Percentiles rank a stretch among this genome's conserved stretches.
Evolutionary conservation across 2,113 vertebrate genomes (phyloP).

Genomic region (Hyperoodon ampullatus): DNA sequence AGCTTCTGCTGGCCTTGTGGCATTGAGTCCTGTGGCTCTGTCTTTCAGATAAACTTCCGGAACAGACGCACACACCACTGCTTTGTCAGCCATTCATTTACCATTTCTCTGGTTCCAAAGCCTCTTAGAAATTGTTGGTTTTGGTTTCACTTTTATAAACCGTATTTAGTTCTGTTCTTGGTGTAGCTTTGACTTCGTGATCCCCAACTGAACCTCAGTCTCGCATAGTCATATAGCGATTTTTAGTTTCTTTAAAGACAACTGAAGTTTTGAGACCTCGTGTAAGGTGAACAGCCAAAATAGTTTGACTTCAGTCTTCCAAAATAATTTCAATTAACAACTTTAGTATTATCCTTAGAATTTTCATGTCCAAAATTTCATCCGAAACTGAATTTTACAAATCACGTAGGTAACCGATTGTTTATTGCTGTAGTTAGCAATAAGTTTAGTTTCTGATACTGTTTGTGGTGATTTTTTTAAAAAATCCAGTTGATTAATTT

Average conservation of each 20-base stretch:
- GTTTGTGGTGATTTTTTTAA: neutral
- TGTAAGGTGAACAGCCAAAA: neutral
- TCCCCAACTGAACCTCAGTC: neutral
- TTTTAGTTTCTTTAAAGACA: conserved; percentile 42
- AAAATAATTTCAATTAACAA: conserved; percentile 11
- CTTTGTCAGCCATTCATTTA: neutral
- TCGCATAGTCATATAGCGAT: conserved; percentile 34
- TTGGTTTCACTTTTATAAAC: neutral
- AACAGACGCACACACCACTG: neutral
- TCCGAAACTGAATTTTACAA: conserved; percentile 15
- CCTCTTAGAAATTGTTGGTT: neutral
- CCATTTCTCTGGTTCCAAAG: neutral
- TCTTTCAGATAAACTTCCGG: neutral
- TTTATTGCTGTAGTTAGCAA: neutral
- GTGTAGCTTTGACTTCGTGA: conserved; percentile 9
- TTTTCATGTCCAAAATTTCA: neutral
- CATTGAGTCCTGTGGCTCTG: neutral
- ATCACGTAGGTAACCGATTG: neutral
- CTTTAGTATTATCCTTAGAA: neutral
- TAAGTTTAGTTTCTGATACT: neutral
- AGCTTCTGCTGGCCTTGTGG: neutral
- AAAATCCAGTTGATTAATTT: conserved; percentile 33
- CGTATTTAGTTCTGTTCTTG: neutral
- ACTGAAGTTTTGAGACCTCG: conserved; percentile 1
- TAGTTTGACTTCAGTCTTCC: neutral